Percentiles rank a stretch among this genome's conserved stretches.
These are phyloP conservation scores for Anguilla megastoma DNA, from an alignment of 2,797 vertebrate genomes.

Conservation along the genomic window DNA sequence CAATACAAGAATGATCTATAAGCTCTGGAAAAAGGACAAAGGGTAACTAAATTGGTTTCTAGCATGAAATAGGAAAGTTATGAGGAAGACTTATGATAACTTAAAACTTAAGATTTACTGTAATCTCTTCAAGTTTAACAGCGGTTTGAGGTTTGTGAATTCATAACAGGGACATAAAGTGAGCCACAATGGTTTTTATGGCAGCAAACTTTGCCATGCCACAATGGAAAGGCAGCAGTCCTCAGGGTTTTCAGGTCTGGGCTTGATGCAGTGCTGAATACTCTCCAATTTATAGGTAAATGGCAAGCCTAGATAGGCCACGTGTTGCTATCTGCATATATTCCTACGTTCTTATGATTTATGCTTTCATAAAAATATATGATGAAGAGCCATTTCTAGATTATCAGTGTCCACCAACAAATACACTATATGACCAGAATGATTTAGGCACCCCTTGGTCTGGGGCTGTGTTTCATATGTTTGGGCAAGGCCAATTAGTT, in stretches of 20 bases:
- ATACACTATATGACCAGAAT: too few relatives aligned
- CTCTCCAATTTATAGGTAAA: background rate
- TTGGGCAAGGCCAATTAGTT: too few relatives aligned
- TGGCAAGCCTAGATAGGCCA: background rate
- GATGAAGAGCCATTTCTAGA: too few relatives aligned
- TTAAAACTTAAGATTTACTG: background rate
- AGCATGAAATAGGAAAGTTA: constrained; percentile 10
- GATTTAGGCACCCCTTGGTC: too few relatives aligned
- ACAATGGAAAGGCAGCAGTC: background rate
- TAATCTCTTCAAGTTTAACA: background rate
- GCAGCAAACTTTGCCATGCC: background rate
- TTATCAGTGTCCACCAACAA: too few relatives aligned
- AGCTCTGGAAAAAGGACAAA: too few relatives aligned
- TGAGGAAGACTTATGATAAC: background rate
- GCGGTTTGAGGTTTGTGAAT: background rate
- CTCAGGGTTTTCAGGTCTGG: background rate
- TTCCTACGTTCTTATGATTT: too few relatives aligned
- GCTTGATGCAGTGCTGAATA: background rate
- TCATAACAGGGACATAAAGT: background rate
- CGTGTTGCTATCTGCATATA: too few relatives aligned
- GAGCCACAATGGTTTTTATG: background rate
- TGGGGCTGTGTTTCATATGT: too few relatives aligned
- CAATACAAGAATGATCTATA: too few relatives aligned
- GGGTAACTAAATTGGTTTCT: background rate
- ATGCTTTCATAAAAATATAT: too few relatives aligned